Base-by-base conservation (phyloP, 2,797 vertebrate genomes). In the Gallinago solitaria region DNA sequence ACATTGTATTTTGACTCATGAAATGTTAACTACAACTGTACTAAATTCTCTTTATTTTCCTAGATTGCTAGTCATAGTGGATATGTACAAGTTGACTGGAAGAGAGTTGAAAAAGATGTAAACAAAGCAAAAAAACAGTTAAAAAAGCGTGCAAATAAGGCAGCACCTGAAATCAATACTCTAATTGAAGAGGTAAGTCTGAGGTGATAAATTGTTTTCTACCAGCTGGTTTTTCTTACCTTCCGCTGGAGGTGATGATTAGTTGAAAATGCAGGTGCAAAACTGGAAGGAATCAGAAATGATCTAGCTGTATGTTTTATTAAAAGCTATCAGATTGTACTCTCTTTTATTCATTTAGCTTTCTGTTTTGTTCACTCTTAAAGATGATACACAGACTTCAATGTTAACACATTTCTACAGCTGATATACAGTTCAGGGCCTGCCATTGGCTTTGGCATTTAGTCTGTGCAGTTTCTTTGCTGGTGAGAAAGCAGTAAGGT, bases 81-180 rank as follows among this genome's bases (percentile, higher is more conserved):
- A 48, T 99, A 99, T 76, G 99, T 99, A 91, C 99, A 99, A 95
- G 98, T 99, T 56, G 99, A 99, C 97, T 99, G 99, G 99, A 99
- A 99, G 96, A 99, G 99, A 98, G 99, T 99, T 89, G 99, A 99
- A 98, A 99, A 99, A 97, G 99, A 99, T 97, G 99, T 99, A 90
- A 99, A 99, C 98, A 99, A 99, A 98, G 99, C 99, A 14, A 99
- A 99, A 98, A 99, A 98, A 95, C 99, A 99, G 90, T 97, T 99
- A 77, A 99, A 99, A 97, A 99, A 99, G 92, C 98, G 98, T 89
- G 99, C 99, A 28, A 98, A 99, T 86, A 98, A 99, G 95, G 99
- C 99, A 91, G 99, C 97, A 32, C 99, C 99, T 12, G 99, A 99
- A 98, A 98, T 99, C 32, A 99, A 98, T 98, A 99, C 98, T 16